phyloP scores from a whole-genome alignment of 2,797 vertebrate species.

The Acomys russatus region DNA sequence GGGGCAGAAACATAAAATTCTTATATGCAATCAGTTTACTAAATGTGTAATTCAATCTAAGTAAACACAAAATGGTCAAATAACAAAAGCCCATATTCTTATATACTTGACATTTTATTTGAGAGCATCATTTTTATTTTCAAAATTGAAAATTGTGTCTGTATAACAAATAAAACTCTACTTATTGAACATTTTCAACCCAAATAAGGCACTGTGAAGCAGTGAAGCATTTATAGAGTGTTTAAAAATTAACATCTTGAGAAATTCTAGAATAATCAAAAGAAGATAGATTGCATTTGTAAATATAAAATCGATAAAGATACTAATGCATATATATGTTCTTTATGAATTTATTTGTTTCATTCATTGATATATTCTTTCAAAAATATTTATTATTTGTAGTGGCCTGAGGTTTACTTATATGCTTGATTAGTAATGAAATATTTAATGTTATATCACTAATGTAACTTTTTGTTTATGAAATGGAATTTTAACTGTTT shows the following conservation, averaged over 20 bases:
- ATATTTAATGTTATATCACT: slow-evolving; percentile 5
- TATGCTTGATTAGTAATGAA: neutral
- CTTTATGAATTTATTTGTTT: slow-evolving; percentile 22
- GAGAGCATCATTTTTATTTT: neutral
- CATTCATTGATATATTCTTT: slow-evolving; percentile 15
- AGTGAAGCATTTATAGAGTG: neutral
- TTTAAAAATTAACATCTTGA: neutral
- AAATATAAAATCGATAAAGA: neutral
- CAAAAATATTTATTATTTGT: slow-evolving; percentile 1
- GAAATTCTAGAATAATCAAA: neutral
- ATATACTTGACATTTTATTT: slow-evolving; percentile 25
- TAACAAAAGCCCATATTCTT: neutral
- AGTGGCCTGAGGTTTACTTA: neutral
- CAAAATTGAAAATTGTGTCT: neutral
- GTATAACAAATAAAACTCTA: neutral
- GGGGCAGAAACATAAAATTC: neutral
- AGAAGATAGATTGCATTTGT: neutral
- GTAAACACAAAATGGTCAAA: neutral
- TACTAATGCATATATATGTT: neutral
- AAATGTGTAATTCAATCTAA: slow-evolving; percentile 27
- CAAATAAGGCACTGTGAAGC: neutral
- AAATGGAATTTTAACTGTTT: slow-evolving; percentile 44
- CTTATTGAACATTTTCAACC: neutral
- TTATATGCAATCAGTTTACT: neutral
- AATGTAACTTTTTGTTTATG: slow-evolving; percentile 41